These are phyloP conservation scores for Sparidentex hasta DNA, from an alignment of 2,797 vertebrate species.

Conservation along the genomic window DNA sequence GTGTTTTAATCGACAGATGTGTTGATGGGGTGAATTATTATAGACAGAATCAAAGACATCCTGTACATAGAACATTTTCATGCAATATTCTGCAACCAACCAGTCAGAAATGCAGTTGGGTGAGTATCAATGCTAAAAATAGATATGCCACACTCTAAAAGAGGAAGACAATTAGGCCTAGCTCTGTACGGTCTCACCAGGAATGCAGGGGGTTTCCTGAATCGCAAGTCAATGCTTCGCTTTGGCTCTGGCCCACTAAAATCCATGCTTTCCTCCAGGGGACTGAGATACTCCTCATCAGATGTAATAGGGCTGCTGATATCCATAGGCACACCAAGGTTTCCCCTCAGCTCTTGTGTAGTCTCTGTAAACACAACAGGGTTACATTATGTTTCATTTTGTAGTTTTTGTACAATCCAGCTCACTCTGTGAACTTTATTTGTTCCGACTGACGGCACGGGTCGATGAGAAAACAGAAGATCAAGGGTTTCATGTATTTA, in stretches of 20 bases:
- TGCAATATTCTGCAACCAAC: constrained; percentile 17
- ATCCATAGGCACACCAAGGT: constrained; percentile 84
- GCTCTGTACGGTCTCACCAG: constrained; percentile 86
- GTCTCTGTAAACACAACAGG: constrained; percentile 75
- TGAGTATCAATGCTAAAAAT: constrained; percentile 14
- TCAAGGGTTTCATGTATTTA: constrained; percentile 12
- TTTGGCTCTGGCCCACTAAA: constrained; percentile 76
- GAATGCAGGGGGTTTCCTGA: constrained; percentile 93
- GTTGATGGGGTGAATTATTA: constrained; percentile 38
- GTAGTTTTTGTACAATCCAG: neutral
- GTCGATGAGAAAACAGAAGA: neutral
- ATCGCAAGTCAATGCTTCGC: constrained; percentile 82
- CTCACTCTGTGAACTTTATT: neutral
- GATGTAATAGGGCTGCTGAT: constrained; percentile 95
- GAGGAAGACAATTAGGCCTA: neutral
- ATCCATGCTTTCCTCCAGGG: constrained; percentile 94
- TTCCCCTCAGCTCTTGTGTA: constrained; percentile 82
- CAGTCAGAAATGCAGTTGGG: constrained; percentile 26
- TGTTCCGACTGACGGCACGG: neutral
- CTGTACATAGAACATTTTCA: constrained; percentile 17
- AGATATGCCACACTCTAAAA: neutral
- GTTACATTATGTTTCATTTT: neutral
- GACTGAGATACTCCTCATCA: constrained; percentile 98
- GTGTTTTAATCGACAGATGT: constrained; percentile 25
- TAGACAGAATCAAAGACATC: constrained; percentile 1